A percentile compares a stretch with the other conserved stretches of the same genome.
These are phyloP conservation scores for Mesochorus sp. DNA, from an alignment of 2,888 invertebrate genomes.

Conservation along the genomic window DNA sequence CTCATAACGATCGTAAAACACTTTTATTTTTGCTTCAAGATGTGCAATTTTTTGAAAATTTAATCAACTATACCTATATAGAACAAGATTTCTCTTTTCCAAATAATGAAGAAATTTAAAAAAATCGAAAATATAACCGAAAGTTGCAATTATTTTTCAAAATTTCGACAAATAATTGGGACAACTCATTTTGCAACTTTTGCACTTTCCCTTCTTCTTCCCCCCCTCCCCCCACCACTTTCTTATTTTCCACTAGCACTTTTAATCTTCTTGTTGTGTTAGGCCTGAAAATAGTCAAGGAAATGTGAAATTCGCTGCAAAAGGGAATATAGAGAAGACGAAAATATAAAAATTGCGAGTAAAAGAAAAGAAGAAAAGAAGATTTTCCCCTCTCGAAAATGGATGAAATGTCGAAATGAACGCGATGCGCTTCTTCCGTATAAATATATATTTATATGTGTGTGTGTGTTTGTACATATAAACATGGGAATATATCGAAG, in stretches of 20 bases:
- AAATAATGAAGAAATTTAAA: no score
- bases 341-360: not conserved
- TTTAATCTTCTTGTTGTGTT: not conserved
- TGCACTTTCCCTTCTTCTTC: no score
- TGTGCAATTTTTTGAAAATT: not conserved
- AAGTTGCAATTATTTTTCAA: no score
- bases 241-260: no score
- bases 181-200: no score
- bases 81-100: not conserved
- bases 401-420: constrained; percentile 29
- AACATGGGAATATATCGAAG: constrained; percentile 4
- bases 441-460: not conserved
- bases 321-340: not conserved
- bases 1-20: not conserved
- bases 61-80: not conserved
- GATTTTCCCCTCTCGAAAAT: not conserved
- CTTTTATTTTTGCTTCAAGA: not conserved
- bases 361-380: not conserved
- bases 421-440: constrained; percentile 6
- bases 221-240: no score
- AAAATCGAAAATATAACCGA: no score
- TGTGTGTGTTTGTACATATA: not conserved
- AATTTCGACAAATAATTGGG: no score
- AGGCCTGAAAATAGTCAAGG: not conserved
- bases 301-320: no score